Conservation (phyloP, 2,888 invertebrate species). For the Latheticus oryzae region DNA sequence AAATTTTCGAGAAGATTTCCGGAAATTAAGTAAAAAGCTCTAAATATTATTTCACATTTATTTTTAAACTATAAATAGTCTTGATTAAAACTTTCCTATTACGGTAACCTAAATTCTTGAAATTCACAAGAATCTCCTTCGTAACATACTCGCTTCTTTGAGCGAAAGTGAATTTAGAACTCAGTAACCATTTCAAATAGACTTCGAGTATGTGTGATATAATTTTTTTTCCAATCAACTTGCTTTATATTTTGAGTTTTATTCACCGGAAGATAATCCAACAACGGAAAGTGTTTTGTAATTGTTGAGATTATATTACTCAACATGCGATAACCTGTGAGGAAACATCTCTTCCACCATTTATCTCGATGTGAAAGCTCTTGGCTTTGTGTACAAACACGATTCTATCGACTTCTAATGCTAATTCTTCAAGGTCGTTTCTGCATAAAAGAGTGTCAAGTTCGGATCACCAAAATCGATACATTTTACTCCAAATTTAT, state of each 20-base stretch:
- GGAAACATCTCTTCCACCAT: conserved; percentile 33
- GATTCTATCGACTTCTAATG: background rate
- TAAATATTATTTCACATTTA: too few species aligned
- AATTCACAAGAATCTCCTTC: conserved; percentile 27
- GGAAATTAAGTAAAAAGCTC: too few species aligned
- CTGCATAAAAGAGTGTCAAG: too few species aligned
- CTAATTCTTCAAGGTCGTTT: too few species aligned
- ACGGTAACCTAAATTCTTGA: conserved; percentile 42
- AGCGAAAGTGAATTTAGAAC: conserved; percentile 4
- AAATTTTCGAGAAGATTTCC: too few species aligned
- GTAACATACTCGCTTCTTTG: conserved; percentile 7
- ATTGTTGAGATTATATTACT: conserved; percentile 37
- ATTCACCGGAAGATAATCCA: conserved; percentile 34
- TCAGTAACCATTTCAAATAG: too few species aligned
- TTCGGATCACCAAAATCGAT: background rate
- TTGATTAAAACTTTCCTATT: conserved; percentile 27
- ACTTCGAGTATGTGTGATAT: too few species aligned
- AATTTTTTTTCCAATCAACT: too few species aligned
- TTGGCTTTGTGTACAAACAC: conserved; percentile 21
- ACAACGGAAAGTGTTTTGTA: conserved; percentile 37
- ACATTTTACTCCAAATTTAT: background rate
- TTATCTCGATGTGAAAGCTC: conserved; percentile 39
- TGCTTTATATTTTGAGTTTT: too few species aligned
- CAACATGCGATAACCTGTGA: conserved; percentile 23
- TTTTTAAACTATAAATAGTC: too few species aligned